Base-by-base conservation (phyloP, 2,888 invertebrate genomes). In the Teinopalpus imperialis region DNA sequence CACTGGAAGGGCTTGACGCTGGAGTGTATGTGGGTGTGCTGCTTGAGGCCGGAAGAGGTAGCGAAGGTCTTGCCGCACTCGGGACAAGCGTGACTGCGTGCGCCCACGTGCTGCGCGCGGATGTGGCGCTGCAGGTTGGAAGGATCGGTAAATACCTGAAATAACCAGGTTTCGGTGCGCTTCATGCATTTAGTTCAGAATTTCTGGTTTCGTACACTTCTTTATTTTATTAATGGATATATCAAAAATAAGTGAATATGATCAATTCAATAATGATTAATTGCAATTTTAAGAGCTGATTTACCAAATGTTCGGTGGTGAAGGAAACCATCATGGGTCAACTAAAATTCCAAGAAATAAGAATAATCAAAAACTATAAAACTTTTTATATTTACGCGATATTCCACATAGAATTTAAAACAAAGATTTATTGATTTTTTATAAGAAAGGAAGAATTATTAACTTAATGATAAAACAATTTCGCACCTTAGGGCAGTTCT, bases 61-160 rank as follows among this genome's bases (percentile, higher is more conserved):
- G 96, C 97, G 87, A 99, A 99, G 50, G 98, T 98, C 91, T 99
- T 99, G 56, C 98, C 98, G 89, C 99, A 99, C 90, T 98, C 98
- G 49, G 95, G 94, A 75, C 99, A 99, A 60, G 98, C 97, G 93
- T 99, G 98, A 74, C 96, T 95, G 70, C 98, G 92, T 32, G 98
- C 97, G 42, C 98, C 98, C 56, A 95, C 95, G 94, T 98, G 98
- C 81, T 96, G 95, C 57, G 95, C 94, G 73, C 98, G 93, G 83
- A 98, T 98, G 91, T 98, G 98, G 69, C 97, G 94, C 90, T 98
- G 98, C 62, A 98, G 93, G 90, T 97, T 97, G 89, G 96, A 96
- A 71, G 98, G 96, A 91, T 98, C 98, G 73, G 97, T 96, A 91
- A 98, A 98, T 81, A 95, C 94, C 94, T 96, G 92, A 78, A 92